A percentile compares a stretch with the other conserved stretches of the same genome.
phyloP scores from a whole-genome alignment of 2,888 invertebrate species.

The Tachina fera region DNA sequence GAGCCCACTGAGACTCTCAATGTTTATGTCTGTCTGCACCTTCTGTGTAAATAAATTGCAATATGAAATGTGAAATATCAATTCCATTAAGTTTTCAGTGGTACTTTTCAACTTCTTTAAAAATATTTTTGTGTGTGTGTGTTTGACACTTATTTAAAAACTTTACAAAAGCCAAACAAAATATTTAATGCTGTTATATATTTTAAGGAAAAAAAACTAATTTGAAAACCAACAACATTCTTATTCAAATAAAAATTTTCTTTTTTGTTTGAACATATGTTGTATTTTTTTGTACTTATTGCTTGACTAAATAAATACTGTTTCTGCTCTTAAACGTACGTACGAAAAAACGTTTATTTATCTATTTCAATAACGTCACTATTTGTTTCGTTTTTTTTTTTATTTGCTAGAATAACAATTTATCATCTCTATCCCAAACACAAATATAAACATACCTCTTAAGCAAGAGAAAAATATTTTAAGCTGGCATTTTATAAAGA shows the following conservation, averaged over 20 bases:
- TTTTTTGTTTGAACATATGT: slow-evolving; percentile 5
- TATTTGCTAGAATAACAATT: neutral
- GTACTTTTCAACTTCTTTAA: too few relatives aligned
- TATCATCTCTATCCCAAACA: neutral
- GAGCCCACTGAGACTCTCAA: too few relatives aligned
- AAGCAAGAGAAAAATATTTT: neutral
- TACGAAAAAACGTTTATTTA: neutral
- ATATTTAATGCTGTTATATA: neutral
- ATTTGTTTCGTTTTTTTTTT: neutral
- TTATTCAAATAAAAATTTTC: neutral
- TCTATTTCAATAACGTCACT: slow-evolving; percentile 1
- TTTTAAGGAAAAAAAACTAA: neutral
- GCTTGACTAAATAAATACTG: slow-evolving; percentile 3
- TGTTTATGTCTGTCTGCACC: too few relatives aligned
- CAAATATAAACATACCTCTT: neutral
- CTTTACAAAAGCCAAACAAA: neutral
- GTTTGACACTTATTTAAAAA: too few relatives aligned
- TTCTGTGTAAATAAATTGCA: too few relatives aligned
- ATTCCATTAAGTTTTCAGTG: too few relatives aligned
- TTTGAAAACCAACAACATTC: neutral
- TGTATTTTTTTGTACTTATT: neutral
- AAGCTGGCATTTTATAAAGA: neutral
- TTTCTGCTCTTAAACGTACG: neutral
- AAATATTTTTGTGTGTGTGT: too few relatives aligned
- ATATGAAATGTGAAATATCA: too few relatives aligned